Evolutionary conservation across 1,140 invertebrate genomes (phyloP).

Genomic region (Trachelipus rathkii): DNA sequence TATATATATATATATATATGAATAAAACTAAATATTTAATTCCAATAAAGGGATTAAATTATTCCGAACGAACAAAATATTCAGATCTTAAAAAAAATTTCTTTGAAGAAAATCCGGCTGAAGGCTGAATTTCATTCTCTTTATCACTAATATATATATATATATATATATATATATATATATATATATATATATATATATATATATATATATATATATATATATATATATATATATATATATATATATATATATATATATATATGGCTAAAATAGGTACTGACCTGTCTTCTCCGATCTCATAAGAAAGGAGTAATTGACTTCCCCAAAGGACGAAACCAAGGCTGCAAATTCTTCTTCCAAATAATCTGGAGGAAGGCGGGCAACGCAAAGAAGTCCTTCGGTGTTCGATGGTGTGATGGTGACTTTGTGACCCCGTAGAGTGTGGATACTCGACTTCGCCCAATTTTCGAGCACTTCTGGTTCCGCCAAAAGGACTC

Average conservation of each 20-base stretch:
- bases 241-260: not conserved
- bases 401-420: slow-evolving; percentile 55
- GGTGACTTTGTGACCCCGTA: slow-evolving; percentile 53
- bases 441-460: slow-evolving; percentile 45
- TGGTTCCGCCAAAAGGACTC: slow-evolving; percentile 38
- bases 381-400: slow-evolving; percentile 57
- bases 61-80: too few relatives aligned
- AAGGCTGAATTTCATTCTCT: not conserved
- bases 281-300: slow-evolving; percentile 57
- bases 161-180: slow-evolving; percentile 21
- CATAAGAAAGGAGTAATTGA: slow-evolving; percentile 57
- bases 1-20: too few relatives aligned
- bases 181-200: slow-evolving; percentile 19
- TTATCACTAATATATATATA: not conserved
- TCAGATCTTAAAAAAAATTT: too few relatives aligned
- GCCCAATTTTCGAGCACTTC: slow-evolving; percentile 44
- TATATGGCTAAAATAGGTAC: not conserved
- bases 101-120: too few relatives aligned
- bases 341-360: slow-evolving; percentile 56
- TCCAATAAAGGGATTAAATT: too few relatives aligned
- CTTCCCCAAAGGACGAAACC: slow-evolving; percentile 53
- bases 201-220: slow-evolving; percentile 9
- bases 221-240: slow-evolving; percentile 15
- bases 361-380: slow-evolving; percentile 54
- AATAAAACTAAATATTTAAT: too few relatives aligned